Evolutionary conservation across 2,113 vertebrate genomes (phyloP).

Genomic region (Ceuthmochares aereus): DNA sequence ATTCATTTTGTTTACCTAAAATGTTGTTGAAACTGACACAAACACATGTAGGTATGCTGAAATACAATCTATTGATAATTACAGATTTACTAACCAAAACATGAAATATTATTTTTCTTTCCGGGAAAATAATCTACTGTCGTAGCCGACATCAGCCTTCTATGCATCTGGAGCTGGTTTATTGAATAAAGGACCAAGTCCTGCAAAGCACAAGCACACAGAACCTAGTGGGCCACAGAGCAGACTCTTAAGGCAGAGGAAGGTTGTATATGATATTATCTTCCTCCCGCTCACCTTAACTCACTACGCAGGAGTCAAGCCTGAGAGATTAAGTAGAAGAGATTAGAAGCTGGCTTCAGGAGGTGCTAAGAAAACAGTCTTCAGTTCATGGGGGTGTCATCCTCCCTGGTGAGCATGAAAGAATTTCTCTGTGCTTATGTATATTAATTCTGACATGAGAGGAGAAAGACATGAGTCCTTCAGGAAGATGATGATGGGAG

Average conservation of each 20-base stretch:
- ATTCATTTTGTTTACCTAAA: neutral
- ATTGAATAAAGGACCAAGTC: neutral
- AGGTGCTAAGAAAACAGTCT: neutral
- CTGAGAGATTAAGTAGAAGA: neutral
- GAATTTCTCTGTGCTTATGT: neutral
- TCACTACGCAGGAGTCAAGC: accelerated
- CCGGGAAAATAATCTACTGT: neutral
- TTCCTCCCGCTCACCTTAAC: neutral
- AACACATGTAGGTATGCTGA: neutral
- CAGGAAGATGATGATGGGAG: neutral
- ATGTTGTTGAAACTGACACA: neutral
- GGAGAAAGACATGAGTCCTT: accelerated
- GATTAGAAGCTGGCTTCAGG: accelerated
- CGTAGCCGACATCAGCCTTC: neutral
- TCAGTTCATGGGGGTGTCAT: accelerated
- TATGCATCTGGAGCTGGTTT: neutral
- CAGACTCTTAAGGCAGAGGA: neutral
- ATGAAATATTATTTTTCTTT: neutral
- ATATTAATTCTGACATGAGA: neutral
- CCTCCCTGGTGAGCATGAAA: neutral
- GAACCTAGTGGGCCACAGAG: neutral
- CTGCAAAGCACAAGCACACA: neutral
- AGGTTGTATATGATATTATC: neutral
- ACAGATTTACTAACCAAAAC: neutral
- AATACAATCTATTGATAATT: neutral